Evolutionary conservation across 2,113 vertebrate genomes (phyloP).

Genomic region (Chiloscyllium plagiosum): DNA sequence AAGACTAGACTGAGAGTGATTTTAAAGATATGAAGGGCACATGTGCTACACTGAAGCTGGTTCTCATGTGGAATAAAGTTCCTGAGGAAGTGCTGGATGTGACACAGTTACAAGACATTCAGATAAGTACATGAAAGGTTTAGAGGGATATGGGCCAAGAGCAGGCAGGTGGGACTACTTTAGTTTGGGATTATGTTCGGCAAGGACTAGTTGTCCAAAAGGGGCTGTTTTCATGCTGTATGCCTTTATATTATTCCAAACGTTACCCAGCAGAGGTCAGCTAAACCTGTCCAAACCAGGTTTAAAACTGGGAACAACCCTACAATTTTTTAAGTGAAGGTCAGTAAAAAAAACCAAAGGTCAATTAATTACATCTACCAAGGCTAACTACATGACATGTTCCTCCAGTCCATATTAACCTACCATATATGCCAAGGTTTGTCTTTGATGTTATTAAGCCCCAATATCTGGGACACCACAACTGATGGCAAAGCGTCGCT

Average conservation of each 20-base stretch:
- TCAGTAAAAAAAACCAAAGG: not conserved
- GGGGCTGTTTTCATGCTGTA: no score
- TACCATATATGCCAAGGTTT: conserved; percentile 39
- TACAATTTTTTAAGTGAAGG: not conserved
- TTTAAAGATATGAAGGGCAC: no score
- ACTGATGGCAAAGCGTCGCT: conserved; percentile 34
- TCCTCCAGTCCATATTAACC: not conserved
- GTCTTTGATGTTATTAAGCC: conserved; percentile 28
- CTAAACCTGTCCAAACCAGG: not conserved
- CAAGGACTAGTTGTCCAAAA: no score
- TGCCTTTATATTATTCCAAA: not conserved
- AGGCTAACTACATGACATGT: not conserved
- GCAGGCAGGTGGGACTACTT: no score
- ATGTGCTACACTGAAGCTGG: no score
- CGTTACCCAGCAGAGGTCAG: not conserved
- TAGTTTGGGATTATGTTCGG: no score
- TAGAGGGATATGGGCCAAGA: no score
- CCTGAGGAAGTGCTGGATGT: no score
- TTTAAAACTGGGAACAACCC: not conserved
- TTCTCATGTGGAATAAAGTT: no score
- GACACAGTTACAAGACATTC: no score
- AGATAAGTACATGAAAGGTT: no score
- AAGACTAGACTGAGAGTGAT: no score
- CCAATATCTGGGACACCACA: conserved; percentile 35
- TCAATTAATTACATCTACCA: not conserved